Evolutionary conservation across 92 coral and sea anemone species (phyloP).

Genomic region (Epizoanthus stellaris): DNA sequence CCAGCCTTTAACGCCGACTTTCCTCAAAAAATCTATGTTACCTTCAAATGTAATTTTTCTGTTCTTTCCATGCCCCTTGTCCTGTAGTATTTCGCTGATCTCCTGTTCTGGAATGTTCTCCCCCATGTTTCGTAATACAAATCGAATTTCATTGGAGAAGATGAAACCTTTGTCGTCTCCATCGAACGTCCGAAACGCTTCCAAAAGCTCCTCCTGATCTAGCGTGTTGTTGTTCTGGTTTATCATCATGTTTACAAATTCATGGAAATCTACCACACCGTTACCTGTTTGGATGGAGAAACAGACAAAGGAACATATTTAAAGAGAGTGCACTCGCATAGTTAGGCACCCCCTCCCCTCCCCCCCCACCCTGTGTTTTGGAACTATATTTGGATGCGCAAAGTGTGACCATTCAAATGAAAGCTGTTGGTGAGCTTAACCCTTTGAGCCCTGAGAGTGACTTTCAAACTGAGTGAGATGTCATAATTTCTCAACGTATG

Average conservation of each 20-base stretch:
- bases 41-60: conserved; percentile 96
- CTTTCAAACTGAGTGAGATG: too few species aligned
- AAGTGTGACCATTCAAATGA: too few species aligned
- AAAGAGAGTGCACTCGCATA: neutral
- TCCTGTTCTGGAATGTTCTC: conserved; percentile 97
- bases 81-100: conserved; percentile 94
- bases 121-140: conserved; percentile 97
- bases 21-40: neutral
- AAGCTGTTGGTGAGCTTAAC: too few species aligned
- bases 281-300: conserved; percentile 64
- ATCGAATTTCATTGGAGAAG: conserved; percentile 95
- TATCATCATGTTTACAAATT: conserved; percentile 99
- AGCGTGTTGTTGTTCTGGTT: conserved; percentile 97
- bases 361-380: too few species aligned
- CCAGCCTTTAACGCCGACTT: neutral
- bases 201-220: conserved; percentile 89
- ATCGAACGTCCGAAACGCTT: conserved; percentile 97
- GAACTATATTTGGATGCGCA: too few species aligned
- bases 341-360: too few species aligned
- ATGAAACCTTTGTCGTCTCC: conserved; percentile 99
- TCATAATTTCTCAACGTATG: too few species aligned
- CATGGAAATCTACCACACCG: conserved; percentile 96
- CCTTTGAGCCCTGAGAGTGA: too few species aligned
- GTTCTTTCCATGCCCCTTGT: conserved; percentile 84
- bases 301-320: neutral